These are phyloP conservation scores for Bellardia bayeri DNA, from an alignment of 2,888 invertebrate species.

Conservation along the genomic window DNA sequence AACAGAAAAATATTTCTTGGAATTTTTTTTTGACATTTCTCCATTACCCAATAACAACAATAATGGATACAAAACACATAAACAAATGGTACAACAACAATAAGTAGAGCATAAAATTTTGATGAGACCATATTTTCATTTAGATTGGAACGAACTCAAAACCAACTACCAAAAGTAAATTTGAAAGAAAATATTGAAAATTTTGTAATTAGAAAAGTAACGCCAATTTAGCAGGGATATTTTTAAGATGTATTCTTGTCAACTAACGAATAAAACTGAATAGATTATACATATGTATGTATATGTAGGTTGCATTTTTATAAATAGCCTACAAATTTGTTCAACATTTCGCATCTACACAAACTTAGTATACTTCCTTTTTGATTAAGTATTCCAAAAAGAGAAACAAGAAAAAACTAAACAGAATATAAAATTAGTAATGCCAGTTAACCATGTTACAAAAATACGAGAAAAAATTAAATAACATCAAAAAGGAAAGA, in stretches of 20 bases:
- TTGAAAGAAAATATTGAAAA: background rate
- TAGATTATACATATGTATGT: no score
- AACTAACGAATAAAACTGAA: no score
- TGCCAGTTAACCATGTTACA: conserved; percentile 64
- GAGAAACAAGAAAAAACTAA: conserved; percentile 15
- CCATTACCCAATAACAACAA: conserved; percentile 23
- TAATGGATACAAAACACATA: conserved; percentile 2
- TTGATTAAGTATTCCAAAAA: background rate
- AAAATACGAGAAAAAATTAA: conserved; percentile 46
- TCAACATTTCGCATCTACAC: no score
- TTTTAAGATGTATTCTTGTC: no score
- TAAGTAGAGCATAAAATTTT: background rate
- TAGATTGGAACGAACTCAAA: background rate
- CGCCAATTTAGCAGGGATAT: no score
- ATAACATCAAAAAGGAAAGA: conserved; percentile 39
- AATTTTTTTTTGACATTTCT: conserved; percentile 53
- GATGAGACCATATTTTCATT: background rate
- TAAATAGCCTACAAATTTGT: no score
- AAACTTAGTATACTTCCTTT: background rate
- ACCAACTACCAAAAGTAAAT: background rate
- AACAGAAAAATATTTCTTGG: conserved; percentile 60
- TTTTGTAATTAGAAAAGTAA: no score
- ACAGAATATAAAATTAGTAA: conserved; percentile 62
- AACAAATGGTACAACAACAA: conserved; percentile 25
- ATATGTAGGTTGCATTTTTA: no score